Conservation (phyloP, 2,888 invertebrate genomes). For the Galeopsomyia nigrocyanea region DNA sequence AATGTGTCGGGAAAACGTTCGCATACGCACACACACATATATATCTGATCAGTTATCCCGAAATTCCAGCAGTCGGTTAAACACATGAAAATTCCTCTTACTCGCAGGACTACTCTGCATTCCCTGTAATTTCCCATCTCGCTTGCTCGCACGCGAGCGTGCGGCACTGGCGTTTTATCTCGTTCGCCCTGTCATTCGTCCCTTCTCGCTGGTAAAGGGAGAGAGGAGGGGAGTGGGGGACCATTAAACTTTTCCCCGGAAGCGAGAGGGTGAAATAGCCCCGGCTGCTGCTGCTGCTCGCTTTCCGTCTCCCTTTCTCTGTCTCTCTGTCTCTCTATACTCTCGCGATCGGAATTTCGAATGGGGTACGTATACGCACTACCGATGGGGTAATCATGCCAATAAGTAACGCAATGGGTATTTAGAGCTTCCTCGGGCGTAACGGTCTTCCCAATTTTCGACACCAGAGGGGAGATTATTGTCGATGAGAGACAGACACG, state of each 20-base stretch:
- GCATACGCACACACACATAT: no score
- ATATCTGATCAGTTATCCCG: no score
- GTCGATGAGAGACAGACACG: no score
- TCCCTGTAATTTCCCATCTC: conserved; percentile 44
- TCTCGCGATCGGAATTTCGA: conserved; percentile 45
- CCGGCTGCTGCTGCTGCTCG: conserved; percentile 30
- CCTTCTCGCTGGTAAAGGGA: background rate
- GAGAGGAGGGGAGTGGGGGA: conserved; percentile 22
- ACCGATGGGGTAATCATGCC: conserved; percentile 45
- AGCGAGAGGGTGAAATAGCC: conserved; percentile 41
- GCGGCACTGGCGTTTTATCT: conserved; percentile 28
- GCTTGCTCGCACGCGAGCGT: background rate
- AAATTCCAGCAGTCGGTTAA: conserved; percentile 9
- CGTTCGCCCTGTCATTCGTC: conserved; percentile 15
- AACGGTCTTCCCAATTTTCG: conserved; percentile 39
- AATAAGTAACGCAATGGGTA: conserved; percentile 49
- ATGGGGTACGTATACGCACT: conserved; percentile 35
- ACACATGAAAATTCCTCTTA: conserved; percentile 30
- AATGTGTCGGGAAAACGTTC: no score
- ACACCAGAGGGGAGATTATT: conserved; percentile 3
- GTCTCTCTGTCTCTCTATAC: conserved; percentile 8
- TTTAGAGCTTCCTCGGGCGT: conserved; percentile 43
- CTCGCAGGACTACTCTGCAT: conserved; percentile 18
- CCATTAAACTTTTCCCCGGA: conserved; percentile 49
- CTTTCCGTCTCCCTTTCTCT: conserved; percentile 18